These are phyloP conservation scores for Plotosus lineatus DNA, from an alignment of 2,113 vertebrate species.

Conservation along the genomic window DNA sequence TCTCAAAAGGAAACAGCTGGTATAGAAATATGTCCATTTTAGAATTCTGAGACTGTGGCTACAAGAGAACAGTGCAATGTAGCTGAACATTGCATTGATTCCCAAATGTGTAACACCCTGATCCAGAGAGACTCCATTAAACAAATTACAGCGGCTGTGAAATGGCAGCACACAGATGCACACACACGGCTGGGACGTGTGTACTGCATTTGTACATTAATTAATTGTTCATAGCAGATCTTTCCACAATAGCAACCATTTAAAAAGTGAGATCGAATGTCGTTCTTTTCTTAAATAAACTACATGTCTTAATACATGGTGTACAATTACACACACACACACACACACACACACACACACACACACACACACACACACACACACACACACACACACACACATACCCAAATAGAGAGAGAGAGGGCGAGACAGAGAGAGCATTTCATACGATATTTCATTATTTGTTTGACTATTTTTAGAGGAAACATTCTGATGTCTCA, in stretches of 20 bases:
- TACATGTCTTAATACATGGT: neutral
- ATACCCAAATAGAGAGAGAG: too few relatives aligned
- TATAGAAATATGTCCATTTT: neutral
- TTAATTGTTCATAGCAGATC: neutral
- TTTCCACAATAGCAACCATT: neutral
- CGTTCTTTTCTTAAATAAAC: neutral
- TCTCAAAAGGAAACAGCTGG: neutral
- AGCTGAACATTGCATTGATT: slow-evolving; percentile 36
- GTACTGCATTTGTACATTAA: neutral
- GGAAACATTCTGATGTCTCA: slow-evolving; percentile 9
- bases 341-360: slow-evolving; percentile 6
- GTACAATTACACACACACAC: neutral
- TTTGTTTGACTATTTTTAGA: neutral
- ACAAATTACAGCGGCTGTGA: slow-evolving; percentile 44
- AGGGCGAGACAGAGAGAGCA: slow-evolving; percentile 1
- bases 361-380: neutral
- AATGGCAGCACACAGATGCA: slow-evolving; percentile 6
- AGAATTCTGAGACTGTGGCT: slow-evolving; percentile 35
- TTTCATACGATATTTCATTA: slow-evolving; percentile 51
- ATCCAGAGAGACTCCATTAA: slow-evolving; percentile 45
- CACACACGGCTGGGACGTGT: neutral
- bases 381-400: neutral
- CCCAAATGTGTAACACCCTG: slow-evolving; percentile 29
- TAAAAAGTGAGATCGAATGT: neutral
- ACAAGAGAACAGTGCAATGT: slow-evolving; percentile 28